Conservation (phyloP, 2,797 vertebrate species). For the Sarcophilus harrisii region DNA sequence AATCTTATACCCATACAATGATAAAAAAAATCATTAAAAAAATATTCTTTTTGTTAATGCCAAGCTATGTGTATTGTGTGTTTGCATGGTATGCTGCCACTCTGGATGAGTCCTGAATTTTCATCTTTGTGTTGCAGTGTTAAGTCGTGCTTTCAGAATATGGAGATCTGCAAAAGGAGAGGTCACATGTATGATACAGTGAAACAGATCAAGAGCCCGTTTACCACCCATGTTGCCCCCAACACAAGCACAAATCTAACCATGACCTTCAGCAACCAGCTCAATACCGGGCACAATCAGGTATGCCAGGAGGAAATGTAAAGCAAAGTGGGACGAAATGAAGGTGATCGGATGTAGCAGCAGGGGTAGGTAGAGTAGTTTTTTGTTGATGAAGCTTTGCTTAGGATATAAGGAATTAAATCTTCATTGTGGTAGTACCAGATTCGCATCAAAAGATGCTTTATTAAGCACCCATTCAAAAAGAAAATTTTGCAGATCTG, state of each 20-base stretch:
- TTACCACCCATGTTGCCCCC: constrained; percentile 91
- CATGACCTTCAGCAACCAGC: constrained; percentile 98
- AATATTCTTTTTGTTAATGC: background rate
- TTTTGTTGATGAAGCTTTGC: constrained; percentile 28
- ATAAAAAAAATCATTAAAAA: background rate
- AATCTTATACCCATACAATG: background rate
- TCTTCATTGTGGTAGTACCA: constrained; percentile 6
- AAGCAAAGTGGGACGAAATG: background rate
- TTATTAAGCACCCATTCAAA: background rate
- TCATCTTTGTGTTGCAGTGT: constrained; percentile 88
- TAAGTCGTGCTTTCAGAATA: constrained; percentile 99
- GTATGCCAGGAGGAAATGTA: constrained; percentile 81
- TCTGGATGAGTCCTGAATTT: background rate
- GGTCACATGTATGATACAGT: constrained; percentile 96
- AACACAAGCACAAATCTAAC: constrained; percentile 97
- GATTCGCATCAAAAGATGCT: background rate
- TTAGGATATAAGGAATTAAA: constrained; percentile 42
- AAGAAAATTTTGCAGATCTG: constrained; percentile 15
- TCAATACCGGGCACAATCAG: constrained; percentile 96
- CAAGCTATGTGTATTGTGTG: constrained; percentile 42
- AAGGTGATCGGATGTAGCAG: constrained; percentile 2
- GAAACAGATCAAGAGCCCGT: constrained; percentile 93
- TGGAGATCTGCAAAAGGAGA: constrained; percentile 98
- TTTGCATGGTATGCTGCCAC: constrained; percentile 28
- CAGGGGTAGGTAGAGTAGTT: constrained; percentile 29